These are phyloP conservation scores for Agelas oroides DNA, from an alignment of 37 sponge, comb jelly and placozoan species.

Conservation along the genomic window DNA sequence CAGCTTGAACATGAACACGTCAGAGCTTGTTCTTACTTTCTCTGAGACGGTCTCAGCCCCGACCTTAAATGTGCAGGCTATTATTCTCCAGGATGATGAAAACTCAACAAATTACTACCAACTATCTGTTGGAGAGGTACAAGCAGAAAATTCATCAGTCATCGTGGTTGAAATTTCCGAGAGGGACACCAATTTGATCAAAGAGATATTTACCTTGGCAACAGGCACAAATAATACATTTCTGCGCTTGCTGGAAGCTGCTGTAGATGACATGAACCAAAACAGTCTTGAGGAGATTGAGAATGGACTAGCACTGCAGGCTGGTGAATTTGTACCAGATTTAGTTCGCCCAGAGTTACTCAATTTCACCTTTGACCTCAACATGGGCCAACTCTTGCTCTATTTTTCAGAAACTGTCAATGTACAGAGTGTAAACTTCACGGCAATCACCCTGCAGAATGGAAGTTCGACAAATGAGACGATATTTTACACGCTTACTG, in stretches of 20 bases:
- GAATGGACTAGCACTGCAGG: constrained; percentile 58
- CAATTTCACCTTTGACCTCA: constrained; percentile 74
- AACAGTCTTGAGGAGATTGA: constrained; percentile 38
- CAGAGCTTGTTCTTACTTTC: constrained; percentile 59
- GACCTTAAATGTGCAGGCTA: constrained; percentile 31
- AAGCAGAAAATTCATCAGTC: constrained; percentile 54
- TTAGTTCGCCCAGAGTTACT: constrained; percentile 47
- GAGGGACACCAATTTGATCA: constrained; percentile 62
- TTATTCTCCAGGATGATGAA: constrained; percentile 63
- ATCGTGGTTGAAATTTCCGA: constrained; percentile 53
- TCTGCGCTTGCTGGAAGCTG: constrained; percentile 29
- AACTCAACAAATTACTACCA: constrained; percentile 41
- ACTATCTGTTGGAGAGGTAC: constrained; percentile 37
- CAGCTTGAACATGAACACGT: constrained; percentile 72
- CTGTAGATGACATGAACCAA: constrained; percentile 68
- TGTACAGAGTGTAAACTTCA: constrained; percentile 52
- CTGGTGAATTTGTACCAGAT: constrained; percentile 49
- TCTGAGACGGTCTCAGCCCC: constrained; percentile 78
- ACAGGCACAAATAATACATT: constrained; percentile 59
- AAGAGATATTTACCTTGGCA: constrained; percentile 64
- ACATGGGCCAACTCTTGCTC: constrained; percentile 59
- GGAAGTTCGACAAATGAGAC: neutral
- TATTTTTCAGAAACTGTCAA: constrained; percentile 85
- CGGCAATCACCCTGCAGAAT: constrained; percentile 61
- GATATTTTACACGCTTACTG: constrained; percentile 50